phyloP scores from a whole-genome alignment of 2,113 vertebrate species.

The Phylloscopus trochilus region DNA sequence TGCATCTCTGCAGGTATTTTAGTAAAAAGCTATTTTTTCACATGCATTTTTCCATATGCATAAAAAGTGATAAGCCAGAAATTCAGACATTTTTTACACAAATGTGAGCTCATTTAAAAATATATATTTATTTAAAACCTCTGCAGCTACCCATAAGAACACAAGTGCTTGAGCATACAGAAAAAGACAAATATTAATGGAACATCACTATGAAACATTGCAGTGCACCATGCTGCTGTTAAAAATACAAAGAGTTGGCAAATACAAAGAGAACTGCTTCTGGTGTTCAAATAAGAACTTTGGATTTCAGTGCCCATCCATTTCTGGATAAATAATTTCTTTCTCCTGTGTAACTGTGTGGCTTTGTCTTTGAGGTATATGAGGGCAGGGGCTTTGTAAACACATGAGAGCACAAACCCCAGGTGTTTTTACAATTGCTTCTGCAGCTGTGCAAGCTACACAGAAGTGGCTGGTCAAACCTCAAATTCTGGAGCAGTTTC shows the following conservation, averaged over 20 bases:
- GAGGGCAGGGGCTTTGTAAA: background rate
- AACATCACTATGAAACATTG: background rate
- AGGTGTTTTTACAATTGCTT: background rate
- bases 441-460: background rate
- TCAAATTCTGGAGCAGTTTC: background rate
- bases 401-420: background rate
- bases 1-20: background rate
- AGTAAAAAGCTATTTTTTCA: background rate
- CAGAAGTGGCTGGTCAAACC: background rate
- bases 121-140: background rate
- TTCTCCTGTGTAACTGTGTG: background rate
- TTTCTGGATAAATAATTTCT: background rate
- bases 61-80: background rate
- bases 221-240: background rate
- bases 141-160: background rate
- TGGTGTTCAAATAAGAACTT: background rate
- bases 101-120: background rate
- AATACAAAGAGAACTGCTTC: background rate
- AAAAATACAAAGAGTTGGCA: background rate
- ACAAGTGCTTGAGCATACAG: background rate
- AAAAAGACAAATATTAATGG: background rate
- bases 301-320: background rate
- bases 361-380: background rate
- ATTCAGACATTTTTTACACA: background rate
- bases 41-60: background rate